A percentile compares a stretch with the other conserved stretches of the same genome.
phyloP scores from a whole-genome alignment of 2,113 vertebrate species.

The Strigops habroptila region DNA sequence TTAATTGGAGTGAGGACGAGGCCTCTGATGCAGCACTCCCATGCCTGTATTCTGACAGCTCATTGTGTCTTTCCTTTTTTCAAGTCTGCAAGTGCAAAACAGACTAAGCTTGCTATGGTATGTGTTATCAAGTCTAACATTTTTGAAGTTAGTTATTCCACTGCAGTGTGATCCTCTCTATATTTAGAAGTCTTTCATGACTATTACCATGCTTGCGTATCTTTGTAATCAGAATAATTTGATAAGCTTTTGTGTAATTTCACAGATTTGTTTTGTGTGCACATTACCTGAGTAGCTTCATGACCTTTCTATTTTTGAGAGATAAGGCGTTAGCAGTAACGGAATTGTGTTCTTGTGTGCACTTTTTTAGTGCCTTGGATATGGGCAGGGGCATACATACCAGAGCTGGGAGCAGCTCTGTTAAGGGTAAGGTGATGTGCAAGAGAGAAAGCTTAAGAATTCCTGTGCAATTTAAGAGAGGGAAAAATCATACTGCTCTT shows the following conservation, averaged over 20 bases:
- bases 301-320: not conserved
- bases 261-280: not conserved
- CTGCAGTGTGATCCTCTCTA: not conserved
- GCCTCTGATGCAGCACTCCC: not conserved
- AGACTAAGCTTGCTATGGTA: not conserved
- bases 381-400: not conserved
- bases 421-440: not conserved
- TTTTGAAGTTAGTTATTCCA: not conserved
- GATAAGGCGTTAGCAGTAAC: fast-evolving
- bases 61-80: not conserved
- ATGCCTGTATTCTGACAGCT: not conserved
- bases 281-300: not conserved
- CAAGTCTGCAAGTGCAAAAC: not conserved
- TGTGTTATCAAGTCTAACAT: not conserved
- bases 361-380: not conserved
- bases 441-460: not conserved
- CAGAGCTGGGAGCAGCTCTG: not conserved
- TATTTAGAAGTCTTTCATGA: not conserved
- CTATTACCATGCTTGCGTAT: not conserved
- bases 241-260: not conserved
- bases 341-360: not conserved
- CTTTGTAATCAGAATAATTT: not conserved
- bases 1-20: constrained; percentile 22
- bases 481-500: not conserved
- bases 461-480: not conserved